Evolutionary conservation across 2,113 vertebrate genomes (phyloP).

Genomic region (Gulo gulo): DNA sequence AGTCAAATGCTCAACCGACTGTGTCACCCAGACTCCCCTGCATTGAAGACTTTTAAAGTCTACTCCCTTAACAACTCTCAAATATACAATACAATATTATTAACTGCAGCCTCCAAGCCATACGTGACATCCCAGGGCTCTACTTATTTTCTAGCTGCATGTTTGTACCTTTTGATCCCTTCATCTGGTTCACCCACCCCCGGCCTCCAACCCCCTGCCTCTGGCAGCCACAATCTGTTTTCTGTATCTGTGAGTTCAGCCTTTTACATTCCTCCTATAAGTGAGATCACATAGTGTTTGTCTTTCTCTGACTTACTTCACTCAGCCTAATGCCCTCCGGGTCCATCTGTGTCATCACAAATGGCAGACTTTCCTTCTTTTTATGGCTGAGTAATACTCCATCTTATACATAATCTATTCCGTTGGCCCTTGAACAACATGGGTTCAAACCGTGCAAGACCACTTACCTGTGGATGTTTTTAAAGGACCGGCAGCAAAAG

Average conservation of each 20-base stretch:
- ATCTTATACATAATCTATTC: neutral
- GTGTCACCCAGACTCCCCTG: neutral
- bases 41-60: neutral
- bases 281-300: neutral
- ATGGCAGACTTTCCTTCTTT: neutral
- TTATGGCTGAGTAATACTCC: neutral
- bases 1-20: neutral
- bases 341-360: neutral
- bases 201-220: neutral
- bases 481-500: neutral
- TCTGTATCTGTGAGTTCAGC: neutral
- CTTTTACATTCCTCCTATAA: neutral
- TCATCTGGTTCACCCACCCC: neutral
- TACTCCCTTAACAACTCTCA: neutral
- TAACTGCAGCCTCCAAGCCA: neutral
- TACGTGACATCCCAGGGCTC: neutral
- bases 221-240: neutral
- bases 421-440: neutral
- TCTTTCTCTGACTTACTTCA: neutral
- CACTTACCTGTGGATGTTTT: neutral
- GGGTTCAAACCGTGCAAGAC: neutral
- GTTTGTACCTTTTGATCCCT: neutral
- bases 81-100: neutral
- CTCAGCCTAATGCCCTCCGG: neutral
- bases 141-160: neutral